Conservation (phyloP, 2,797 vertebrate genomes). For the Valencia hispanica region DNA sequence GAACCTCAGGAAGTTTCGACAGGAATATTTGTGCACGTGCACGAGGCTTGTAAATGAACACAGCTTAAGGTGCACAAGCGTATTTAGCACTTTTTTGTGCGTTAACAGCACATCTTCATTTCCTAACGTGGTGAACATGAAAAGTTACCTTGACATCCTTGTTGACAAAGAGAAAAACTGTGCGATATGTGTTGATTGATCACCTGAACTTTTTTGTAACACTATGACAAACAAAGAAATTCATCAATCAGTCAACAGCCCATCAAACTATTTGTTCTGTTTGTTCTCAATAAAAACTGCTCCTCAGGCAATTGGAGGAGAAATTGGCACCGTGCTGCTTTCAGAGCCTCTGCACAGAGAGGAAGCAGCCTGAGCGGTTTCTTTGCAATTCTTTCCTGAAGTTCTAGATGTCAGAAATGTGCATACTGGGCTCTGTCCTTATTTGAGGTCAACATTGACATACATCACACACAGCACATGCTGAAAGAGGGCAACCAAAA, state of each 20-base stretch:
- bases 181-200: conserved; percentile 44
- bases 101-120: conserved; percentile 25
- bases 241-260: conserved; percentile 67
- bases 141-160: conserved; percentile 9
- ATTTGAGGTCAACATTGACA: conserved; percentile 36
- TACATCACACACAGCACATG: conserved; percentile 7
- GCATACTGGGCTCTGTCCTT: conserved; percentile 34
- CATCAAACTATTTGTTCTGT: conserved; percentile 51
- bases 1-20: conserved; percentile 75
- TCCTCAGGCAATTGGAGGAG: conserved; percentile 67
- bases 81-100: conserved; percentile 49
- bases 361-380: conserved; percentile 66
- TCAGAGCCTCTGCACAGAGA: conserved; percentile 57
- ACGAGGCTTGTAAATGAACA: conserved; percentile 55
- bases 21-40: conserved; percentile 55
- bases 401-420: conserved; percentile 47
- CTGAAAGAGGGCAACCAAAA: conserved; percentile 18
- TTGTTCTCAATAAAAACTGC: conserved; percentile 66
- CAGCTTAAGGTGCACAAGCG: conserved; percentile 64
- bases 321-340: conserved; percentile 53
- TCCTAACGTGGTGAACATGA: not conserved
- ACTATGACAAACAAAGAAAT: conserved; percentile 58
- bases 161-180: conserved; percentile 8
- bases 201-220: conserved; percentile 57
- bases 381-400: conserved; percentile 70